These are phyloP conservation scores for Brachionus rotundiformis DNA, from an alignment of 1,140 invertebrate genomes.

Conservation along the genomic window DNA sequence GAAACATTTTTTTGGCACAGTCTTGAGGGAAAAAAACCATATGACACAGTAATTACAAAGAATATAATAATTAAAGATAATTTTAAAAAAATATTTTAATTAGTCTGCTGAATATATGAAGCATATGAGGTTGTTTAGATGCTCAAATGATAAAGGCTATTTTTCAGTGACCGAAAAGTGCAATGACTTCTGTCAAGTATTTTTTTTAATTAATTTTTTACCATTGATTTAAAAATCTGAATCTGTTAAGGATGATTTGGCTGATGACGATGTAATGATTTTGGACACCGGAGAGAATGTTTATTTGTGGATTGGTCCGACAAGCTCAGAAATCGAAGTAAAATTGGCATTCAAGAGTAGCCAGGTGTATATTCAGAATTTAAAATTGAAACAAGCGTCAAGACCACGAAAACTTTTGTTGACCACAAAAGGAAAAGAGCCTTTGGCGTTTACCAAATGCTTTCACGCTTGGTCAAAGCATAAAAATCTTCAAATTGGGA, in stretches of 20 bases:
- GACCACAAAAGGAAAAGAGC: slow-evolving; percentile 42
- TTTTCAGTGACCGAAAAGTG: slow-evolving; percentile 99
- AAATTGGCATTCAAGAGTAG: slow-evolving; percentile 97
- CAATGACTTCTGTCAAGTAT: slow-evolving; percentile 92
- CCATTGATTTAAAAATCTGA: neutral
- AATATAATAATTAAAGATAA: neutral
- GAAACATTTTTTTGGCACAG: slow-evolving; percentile 99
- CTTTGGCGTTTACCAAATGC: slow-evolving; percentile 77
- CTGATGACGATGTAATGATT: slow-evolving; percentile 99
- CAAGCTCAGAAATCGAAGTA: slow-evolving; percentile 95
- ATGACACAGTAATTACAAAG: slow-evolving; percentile 72
- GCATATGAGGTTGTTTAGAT: slow-evolving; percentile 89
- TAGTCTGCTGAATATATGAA: slow-evolving; percentile 84
- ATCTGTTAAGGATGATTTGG: slow-evolving; percentile 77
- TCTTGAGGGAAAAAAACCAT: slow-evolving; percentile 85
- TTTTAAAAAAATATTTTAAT: no score
- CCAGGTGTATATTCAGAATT: slow-evolving; percentile 96
- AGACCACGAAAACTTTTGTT: slow-evolving; percentile 70
- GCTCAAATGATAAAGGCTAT: slow-evolving; percentile 98
- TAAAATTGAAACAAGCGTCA: slow-evolving; percentile 91
- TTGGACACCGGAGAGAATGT: slow-evolving; percentile 96
- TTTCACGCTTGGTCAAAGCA: slow-evolving; percentile 90
- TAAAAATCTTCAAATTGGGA: slow-evolving; percentile 56
- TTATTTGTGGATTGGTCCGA: slow-evolving; percentile 93
- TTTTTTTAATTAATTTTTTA: neutral